phyloP scores from a whole-genome alignment of 1,140 invertebrate genomes.

The Brachionus angularis region DNA sequence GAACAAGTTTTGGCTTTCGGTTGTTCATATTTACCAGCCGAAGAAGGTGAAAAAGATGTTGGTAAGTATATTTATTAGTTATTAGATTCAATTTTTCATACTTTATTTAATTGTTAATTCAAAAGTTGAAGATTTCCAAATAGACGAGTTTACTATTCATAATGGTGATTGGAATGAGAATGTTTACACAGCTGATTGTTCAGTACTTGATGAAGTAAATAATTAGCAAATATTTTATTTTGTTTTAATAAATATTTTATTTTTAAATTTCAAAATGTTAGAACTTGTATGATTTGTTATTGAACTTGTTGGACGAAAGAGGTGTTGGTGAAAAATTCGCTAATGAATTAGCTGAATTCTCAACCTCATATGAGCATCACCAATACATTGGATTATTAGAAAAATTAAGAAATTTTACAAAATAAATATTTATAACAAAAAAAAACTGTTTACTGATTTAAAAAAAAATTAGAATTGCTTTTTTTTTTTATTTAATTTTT shows the following conservation, averaged over 20 bases:
- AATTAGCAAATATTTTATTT: background rate
- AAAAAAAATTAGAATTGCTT: conserved; percentile 3
- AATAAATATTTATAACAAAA: conserved; percentile 14
- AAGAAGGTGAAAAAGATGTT: conserved; percentile 2
- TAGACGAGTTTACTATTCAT: conserved; percentile 43
- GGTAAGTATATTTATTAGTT: background rate
- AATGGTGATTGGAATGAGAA: conserved; percentile 43
- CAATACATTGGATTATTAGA: conserved; percentile 39
- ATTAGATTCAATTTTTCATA: too few relatives aligned
- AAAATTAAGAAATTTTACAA: conserved; percentile 42
- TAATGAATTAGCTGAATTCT: conserved; percentile 28
- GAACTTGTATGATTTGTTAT: conserved; percentile 42
- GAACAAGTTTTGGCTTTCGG: conserved; percentile 32
- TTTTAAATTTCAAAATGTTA: too few relatives aligned
- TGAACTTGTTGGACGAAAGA: conserved; percentile 38
- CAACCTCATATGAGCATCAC: conserved; percentile 40
- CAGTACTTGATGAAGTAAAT: conserved; percentile 38
- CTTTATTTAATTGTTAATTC: background rate
- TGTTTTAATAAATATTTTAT: background rate
- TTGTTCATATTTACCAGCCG: conserved; percentile 40
- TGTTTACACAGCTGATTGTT: conserved; percentile 43
- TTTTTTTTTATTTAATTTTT: too few relatives aligned
- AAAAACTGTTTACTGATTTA: too few relatives aligned
- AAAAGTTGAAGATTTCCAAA: conserved; percentile 44
- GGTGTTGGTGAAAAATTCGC: conserved; percentile 44